A percentile compares a stretch with the other conserved stretches of the same genome.
Evolutionary conservation across 2,888 invertebrate genomes (phyloP).

Genomic region (Byasa hedistus): DNA sequence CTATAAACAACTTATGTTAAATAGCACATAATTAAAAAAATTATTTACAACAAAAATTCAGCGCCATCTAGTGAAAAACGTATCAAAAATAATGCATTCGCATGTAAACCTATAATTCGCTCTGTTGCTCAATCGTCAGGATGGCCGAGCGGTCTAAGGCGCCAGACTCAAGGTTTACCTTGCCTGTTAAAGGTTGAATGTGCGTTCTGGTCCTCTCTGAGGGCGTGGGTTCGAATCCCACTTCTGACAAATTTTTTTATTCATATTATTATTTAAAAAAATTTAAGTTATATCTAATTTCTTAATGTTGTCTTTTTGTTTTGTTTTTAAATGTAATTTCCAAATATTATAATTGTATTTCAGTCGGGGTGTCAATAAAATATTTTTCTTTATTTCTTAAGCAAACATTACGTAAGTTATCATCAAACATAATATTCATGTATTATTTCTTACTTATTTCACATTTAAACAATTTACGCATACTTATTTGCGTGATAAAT

Average conservation of each 20-base stretch:
- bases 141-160: no score
- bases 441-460: no score
- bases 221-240: slow-evolving; percentile 30
- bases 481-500: background rate
- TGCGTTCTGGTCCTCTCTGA: slow-evolving; percentile 29
- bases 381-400: no score
- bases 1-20: no score
- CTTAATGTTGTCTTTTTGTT: no score
- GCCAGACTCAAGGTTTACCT: slow-evolving; percentile 27
- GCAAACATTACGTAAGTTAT: no score
- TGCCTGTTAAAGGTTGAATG: slow-evolving; percentile 11
- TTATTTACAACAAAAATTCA: background rate
- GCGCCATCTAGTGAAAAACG: slow-evolving; percentile 3
- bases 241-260: slow-evolving; percentile 26
- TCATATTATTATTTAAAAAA: slow-evolving; percentile 12
- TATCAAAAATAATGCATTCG: background rate
- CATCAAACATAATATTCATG: background rate
- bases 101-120: slow-evolving; percentile 7
- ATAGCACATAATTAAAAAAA: background rate
- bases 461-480: no score
- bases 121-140: slow-evolving; percentile 25
- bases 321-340: background rate
- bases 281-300: no score
- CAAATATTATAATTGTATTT: no score
- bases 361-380: no score